Percentiles rank a stretch among this genome's conserved stretches.
Conservation (phyloP, 2,113 vertebrate genomes). For the Hippolais icterina region DNA sequence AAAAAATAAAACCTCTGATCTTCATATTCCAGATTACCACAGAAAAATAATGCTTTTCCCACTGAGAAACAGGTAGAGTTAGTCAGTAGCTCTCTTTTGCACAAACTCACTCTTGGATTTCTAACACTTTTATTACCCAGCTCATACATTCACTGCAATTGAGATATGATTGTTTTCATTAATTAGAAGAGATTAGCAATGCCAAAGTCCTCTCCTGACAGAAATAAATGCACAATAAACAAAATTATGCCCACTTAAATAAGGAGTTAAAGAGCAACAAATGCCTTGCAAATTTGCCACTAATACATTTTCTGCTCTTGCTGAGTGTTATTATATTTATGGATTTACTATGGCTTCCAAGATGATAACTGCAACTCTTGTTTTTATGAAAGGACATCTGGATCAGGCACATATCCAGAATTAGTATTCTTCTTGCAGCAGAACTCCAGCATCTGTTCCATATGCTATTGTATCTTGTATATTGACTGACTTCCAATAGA, state of each 20-base stretch:
- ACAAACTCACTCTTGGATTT: not conserved
- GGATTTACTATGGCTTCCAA: not conserved
- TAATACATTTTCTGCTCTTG: not conserved
- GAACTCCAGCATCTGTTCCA: slow-evolving; percentile 27
- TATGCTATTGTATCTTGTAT: not conserved
- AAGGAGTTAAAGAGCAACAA: not conserved
- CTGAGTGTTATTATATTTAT: not conserved
- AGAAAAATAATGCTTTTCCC: not conserved
- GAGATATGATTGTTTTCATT: not conserved
- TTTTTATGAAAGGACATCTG: slow-evolving; percentile 10
- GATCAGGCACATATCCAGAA: slow-evolving; percentile 4
- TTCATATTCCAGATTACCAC: not conserved
- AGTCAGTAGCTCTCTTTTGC: not conserved
- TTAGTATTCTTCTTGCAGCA: slow-evolving; percentile 12
- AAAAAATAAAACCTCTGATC: not conserved
- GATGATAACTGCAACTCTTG: not conserved
- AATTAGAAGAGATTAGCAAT: not conserved
- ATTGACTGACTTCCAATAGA: not conserved
- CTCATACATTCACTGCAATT: not conserved
- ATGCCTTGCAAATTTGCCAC: not conserved
- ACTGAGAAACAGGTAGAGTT: not conserved
- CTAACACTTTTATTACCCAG: not conserved
- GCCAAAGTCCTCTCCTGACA: not conserved
- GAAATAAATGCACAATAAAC: not conserved
- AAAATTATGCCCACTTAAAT: not conserved